Evolutionary conservation across 2,113 vertebrate species (phyloP), one percentile per base, ranked within the genome.

Genomic region (Pseudopipra pipra): DNA sequence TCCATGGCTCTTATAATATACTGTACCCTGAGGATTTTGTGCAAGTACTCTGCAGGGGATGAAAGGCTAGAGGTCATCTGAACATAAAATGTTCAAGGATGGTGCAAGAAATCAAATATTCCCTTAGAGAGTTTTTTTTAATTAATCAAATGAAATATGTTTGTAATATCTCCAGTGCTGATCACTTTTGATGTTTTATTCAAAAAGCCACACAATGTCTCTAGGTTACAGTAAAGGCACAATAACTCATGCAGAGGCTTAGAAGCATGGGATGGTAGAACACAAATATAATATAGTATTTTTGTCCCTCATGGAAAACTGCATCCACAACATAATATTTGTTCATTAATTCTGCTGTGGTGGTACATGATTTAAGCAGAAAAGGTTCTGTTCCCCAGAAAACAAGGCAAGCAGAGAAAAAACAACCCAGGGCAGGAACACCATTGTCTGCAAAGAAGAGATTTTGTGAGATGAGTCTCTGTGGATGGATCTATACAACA

Each of bases 101-200:
- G 80, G 91, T 66, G 84, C 78, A 49, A 92, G 79, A 74, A 91
- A 95, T 92, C 41, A 95, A 86, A 4, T 75, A 68, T 85, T 79
- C 92, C 92, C 92, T 89, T 61, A 62, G 94, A 74, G 85, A 95
- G 3, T 59, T 88, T 56, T 78, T 94, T 87, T 94, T 78, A 93
- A 90, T 95, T 96, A 97, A 95, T 94, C 87, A 97, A 95, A 87
- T 95, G 68, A 95, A 95, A 90, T 93, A 91, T 74, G 81, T 87
- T 81, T 92, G 74, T 31, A 91, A 80, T 96, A 96, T 96, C 52
- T 93, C 63, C 81, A 67, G 72, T 35, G 51, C 75, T 83, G 86
- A 82, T 81, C 0, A 8, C 79, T 89, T 94, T 67, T 70, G 72
- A 86, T 78, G 63, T 89, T 94, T 95, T 90, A 91, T 94, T 91